A percentile compares a stretch with the other conserved stretches of the same genome.
Conservation (phyloP, 2,113 vertebrate species). For the Urocitellus parryii region DNA sequence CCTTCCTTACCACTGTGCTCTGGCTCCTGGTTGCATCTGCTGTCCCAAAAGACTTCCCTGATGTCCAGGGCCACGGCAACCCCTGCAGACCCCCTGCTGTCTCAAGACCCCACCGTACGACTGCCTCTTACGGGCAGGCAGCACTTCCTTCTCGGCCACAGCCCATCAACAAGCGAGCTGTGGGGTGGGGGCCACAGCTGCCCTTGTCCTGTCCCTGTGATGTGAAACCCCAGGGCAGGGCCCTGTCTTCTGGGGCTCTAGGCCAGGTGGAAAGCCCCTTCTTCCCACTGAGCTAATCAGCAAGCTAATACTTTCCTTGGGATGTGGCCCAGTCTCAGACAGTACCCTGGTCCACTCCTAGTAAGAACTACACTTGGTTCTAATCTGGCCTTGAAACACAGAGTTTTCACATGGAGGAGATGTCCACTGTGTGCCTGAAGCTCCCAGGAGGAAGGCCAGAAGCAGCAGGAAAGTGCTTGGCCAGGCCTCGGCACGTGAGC, state of each 20-base stretch:
- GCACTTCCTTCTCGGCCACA: fast-evolving
- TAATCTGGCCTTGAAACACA: not conserved
- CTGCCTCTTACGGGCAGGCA: not conserved
- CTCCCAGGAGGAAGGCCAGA: not conserved
- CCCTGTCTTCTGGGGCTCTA: too few species aligned
- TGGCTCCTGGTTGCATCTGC: not conserved
- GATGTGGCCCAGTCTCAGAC: fast-evolving
- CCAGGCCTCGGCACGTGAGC: not conserved
- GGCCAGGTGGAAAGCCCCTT: not conserved
- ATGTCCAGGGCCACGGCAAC: not conserved
- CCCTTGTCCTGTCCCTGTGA: not conserved
- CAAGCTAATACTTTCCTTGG: fast-evolving
- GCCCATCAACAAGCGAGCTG: not conserved
- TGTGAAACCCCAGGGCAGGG: not conserved
- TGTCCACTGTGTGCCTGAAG: not conserved
- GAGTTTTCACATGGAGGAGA: too few species aligned
- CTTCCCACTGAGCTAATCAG: not conserved
- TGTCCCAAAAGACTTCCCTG: not conserved
- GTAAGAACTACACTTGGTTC: not conserved
- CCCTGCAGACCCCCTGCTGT: not conserved
- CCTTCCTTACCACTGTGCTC: not conserved
- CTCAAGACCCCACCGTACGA: not conserved
- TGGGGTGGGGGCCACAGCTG: not conserved
- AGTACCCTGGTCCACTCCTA: fast-evolving
- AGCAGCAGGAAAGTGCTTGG: fast-evolving